Percentiles rank a stretch among this genome's conserved stretches.
Conservation (phyloP, 2,888 invertebrate genomes). For the Phyllotreta striolata region DNA sequence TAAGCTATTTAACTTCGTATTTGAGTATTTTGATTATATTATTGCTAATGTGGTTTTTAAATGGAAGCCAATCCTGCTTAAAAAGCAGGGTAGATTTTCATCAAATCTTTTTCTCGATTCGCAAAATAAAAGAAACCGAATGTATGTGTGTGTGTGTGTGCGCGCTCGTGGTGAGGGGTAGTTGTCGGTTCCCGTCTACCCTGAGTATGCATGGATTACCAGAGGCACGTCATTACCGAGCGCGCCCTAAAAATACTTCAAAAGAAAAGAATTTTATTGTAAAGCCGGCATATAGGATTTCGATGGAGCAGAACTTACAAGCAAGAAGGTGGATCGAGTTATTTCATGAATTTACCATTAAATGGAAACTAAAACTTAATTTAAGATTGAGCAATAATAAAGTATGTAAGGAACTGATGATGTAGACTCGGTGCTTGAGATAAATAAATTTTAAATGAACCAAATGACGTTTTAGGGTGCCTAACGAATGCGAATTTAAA, state of each 20-base stretch:
- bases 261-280: constrained; percentile 50
- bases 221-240: constrained; percentile 58
- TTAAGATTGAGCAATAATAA: background rate
- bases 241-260: constrained; percentile 58
- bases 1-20: too few relatives aligned
- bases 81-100: constrained; percentile 44
- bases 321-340: constrained; percentile 26
- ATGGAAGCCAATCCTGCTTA: constrained; percentile 11
- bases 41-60: too few relatives aligned
- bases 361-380: too few relatives aligned
- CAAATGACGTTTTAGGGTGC: constrained; percentile 45
- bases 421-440: too few relatives aligned
- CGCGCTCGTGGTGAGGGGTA: constrained; percentile 42
- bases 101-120: constrained; percentile 49
- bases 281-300: constrained; percentile 42
- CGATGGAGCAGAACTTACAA: constrained; percentile 36
- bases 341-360: constrained; percentile 14
- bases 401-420: background rate
- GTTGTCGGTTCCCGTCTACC: constrained; percentile 47
- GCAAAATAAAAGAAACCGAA: constrained; percentile 47
- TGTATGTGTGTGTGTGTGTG: constrained; percentile 45
- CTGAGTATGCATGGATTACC: constrained; percentile 60
- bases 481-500: constrained; percentile 61
- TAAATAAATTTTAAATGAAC: constrained; percentile 34
- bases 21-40: too few relatives aligned